Evolutionary conservation across 2,888 invertebrate species (phyloP), one percentile per base, ranked within the genome.

Genomic region (Calliphora vomitoria): DNA sequence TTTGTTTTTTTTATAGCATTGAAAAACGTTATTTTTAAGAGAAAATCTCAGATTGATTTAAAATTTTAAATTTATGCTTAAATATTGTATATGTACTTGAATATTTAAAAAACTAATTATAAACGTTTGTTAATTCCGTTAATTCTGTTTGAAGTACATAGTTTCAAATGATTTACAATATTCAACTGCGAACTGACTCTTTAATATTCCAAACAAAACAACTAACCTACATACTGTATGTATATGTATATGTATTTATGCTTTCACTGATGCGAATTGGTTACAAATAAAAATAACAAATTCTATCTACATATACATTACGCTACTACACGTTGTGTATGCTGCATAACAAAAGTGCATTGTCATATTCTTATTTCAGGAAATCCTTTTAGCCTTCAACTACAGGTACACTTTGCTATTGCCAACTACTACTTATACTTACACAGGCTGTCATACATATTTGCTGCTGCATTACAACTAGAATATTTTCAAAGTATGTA

Each of bases 361-460:
- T 82, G 79, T 88, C 66, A 78, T 76, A 85, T 82, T 74, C 81
- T 68, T 80, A 81, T 84, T 76, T 68, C 85, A 80, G 89, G 85
- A 88, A 82, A 86, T 89, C 88, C 89, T 76, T 86, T 88, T 87
- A 86, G 85, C 87, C 87, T 85, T 87, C 87, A 87, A 87, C 82
- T 82, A 75, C 82, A 85, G 85, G 80, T 81, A 81, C 68, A 55
- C 69, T 44, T 78, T 84, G 25, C 53, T 64, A n/a, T 41, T 81
- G 31, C 55, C 71, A 81, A 80, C 60, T 62, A 78, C 78, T 35
- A 35, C 6, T 35, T 6, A 53, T 38, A 20, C 66, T 20, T 10
- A 55, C 20, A 47, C 10, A 55, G 15, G 41, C 35, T 20, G 47
- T n/a, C 31, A 5, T 38, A n/a, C 41, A 20, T 15, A 58, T 50